Base-by-base conservation (phyloP, 2,113 vertebrate species). In the Abramis brama region DNA sequence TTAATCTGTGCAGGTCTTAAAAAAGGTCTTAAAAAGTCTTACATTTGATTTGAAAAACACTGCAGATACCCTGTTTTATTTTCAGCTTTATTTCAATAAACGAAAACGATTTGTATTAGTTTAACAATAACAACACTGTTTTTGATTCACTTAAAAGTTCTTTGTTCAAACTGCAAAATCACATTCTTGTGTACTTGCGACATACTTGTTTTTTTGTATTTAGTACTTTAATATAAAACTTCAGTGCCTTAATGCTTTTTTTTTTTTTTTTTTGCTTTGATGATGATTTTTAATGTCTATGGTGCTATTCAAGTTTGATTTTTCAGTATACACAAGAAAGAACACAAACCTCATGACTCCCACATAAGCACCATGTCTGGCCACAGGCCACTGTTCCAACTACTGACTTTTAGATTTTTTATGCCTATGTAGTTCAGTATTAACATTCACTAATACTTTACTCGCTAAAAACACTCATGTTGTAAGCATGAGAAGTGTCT, bases 401-500 rank as follows among this genome's bases (percentile, higher is more conserved):
- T 57, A 23, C 55, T 57, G 71, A 25, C 5, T 74, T 74, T 74
- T 36, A 78, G 10, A 78, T 59, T 1, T 36, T 78, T 59, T 78
- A 57, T 59, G 25, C 12, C 71, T 45, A 19, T 3, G 1, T 57
- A 21, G 19, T 59, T 52, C 19, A 13, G 10, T 57, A 78, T 36
- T 36, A 57, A 78, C 11, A 0, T 9, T 78, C 50, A 57, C 9
- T 78, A 57, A 55, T 33, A 8, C 19, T 78, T 57, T 19, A 45
- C 39, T 74, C 5, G 6, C 43, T 47, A 12, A 74, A 74, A 74
- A 47, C 39, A 45, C 71, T 73, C 19, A 3, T 25, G 6, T 8
- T 74, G 9, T 64, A 13, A 64, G 55, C 55, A 23, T 2, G 87
- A 91, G 90, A 91, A n/a, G 82, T 84, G 87, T 85, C 73, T 79